Percentiles rank a stretch among this genome's conserved stretches.
phyloP scores from a whole-genome alignment of 2,888 invertebrate species.

The Callinectes sapidus region DNA sequence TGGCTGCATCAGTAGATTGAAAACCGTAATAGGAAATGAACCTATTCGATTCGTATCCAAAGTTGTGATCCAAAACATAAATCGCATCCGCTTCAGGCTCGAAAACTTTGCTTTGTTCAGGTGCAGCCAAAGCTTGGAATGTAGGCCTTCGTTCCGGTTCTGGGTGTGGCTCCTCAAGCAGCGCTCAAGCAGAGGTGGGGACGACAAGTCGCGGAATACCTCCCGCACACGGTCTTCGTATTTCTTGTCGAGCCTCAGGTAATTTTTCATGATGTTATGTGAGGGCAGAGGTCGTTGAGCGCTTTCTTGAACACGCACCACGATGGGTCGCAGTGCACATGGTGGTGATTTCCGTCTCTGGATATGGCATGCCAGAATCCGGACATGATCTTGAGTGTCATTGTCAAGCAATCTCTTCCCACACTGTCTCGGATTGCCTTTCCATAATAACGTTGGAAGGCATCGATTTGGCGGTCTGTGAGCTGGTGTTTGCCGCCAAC shows the following conservation, averaged over 20 bases:
- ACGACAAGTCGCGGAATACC: not conserved
- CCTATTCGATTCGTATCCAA: too few relatives aligned
- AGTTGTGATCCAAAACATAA: too few relatives aligned
- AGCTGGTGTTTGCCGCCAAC: slow-evolving; percentile 12
- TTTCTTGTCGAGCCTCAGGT: slow-evolving; percentile 19
- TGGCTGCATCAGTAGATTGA: too few relatives aligned
- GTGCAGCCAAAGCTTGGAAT: too few relatives aligned
- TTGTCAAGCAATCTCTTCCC: not conserved
- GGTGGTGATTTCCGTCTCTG: slow-evolving; percentile 35
- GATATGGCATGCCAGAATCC: slow-evolving; percentile 28
- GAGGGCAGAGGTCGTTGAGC: not conserved
- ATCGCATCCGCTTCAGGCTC: too few relatives aligned
- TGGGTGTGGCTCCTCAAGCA: not conserved
- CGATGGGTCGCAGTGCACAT: not conserved
- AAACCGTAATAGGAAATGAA: too few relatives aligned
- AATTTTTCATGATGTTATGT: slow-evolving; percentile 31
- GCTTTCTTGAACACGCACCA: slow-evolving; percentile 44
- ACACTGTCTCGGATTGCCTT: slow-evolving; percentile 27
- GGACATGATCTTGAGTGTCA: not conserved
- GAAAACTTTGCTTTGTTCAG: too few relatives aligned
- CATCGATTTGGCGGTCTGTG: not conserved
- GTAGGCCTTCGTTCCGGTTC: not conserved
- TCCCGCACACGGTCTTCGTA: slow-evolving; percentile 28
- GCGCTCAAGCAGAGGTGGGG: slow-evolving; percentile 10
- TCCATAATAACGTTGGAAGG: slow-evolving; percentile 24